Base-by-base conservation (phyloP, 2,888 invertebrate genomes). In the Carcina quercana region DNA sequence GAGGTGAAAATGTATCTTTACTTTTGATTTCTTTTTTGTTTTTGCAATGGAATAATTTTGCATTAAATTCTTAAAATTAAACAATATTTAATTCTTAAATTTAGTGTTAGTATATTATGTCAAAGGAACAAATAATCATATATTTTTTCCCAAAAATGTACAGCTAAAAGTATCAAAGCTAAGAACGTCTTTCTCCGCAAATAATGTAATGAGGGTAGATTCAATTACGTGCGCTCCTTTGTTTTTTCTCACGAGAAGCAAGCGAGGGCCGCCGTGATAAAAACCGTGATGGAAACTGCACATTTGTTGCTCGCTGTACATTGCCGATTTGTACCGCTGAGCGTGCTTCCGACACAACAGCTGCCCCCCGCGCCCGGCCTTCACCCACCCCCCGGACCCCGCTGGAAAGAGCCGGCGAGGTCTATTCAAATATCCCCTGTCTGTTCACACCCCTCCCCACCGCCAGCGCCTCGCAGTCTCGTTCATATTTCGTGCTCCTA, bases 401-500 rank as follows among this genome's bases (percentile, higher is more conserved):
- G 70, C 50, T 62, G 42, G 73, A 76, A 68, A 72, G 79, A 75
- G 78, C 59, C 53, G 59, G 65, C 69, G 59, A 71, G 59, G 74
- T 82, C 79, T 80, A 83, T 82, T 80, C 78, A 80, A 79, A 78
- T 80, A 78, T 71, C 59, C 66, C 79, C 63, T 71, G 64, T 73
- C 79, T 79, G 71, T 73, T 79, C 82, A 59, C 79, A 76, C 76
- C 74, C 30, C 73, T 67, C 70, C 66, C 59, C 68, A 62, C 72
- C 69, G 71, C 70, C 72, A 74, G 82, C 83, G 80, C 82, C 84
- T 78, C 69, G 84, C 83, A 78, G 83, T 83, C 85, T 84, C 83
- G 82, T 82, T 78, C 76, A 85, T 79, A 82, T 83, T 84, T 79
- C 76, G 82, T 76, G 78, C 72, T 83, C 78, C 82, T 79, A 82